phyloP scores from a whole-genome alignment of 2,113 vertebrate species.

The Barbus barbus region DNA sequence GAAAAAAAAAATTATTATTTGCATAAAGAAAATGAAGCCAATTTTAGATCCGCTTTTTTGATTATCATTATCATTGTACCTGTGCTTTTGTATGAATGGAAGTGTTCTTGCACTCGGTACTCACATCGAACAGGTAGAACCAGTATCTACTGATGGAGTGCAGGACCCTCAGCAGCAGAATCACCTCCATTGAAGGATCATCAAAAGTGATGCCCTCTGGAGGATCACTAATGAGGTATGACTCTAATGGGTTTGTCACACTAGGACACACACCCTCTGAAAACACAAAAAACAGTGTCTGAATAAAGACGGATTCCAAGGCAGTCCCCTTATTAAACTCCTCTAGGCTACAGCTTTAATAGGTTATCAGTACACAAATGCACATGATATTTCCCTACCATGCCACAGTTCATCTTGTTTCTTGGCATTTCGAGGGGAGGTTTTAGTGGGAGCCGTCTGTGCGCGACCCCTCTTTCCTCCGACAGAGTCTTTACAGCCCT shows the following conservation, averaged over 20 bases:
- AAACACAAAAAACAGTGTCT: constrained; percentile 4
- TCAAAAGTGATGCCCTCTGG: constrained; percentile 98
- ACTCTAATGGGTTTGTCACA: constrained; percentile 90
- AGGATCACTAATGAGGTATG: constrained; percentile 90
- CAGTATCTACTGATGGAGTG: constrained; percentile 98
- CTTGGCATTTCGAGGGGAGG: constrained; percentile 96
- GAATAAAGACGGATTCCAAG: neutral
- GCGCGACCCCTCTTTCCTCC: constrained; percentile 96
- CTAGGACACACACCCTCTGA: constrained; percentile 94
- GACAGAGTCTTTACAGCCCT: constrained; percentile 91
- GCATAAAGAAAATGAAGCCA: no score
- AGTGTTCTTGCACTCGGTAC: constrained; percentile 60
- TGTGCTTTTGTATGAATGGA: neutral
- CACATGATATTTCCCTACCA: constrained; percentile 71
- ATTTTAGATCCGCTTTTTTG: no score
- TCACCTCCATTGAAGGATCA: constrained; percentile 96
- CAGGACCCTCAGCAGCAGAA: constrained; percentile 94
- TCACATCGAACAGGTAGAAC: constrained; percentile 97
- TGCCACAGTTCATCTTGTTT: constrained; percentile 99
- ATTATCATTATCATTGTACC: no score
- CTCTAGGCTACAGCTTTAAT: neutral
- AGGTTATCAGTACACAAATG: neutral
- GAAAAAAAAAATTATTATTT: no score
- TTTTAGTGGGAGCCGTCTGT: constrained; percentile 97
- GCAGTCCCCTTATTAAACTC: neutral